phyloP scores from a whole-genome alignment of 2,888 invertebrate species.

The Drosophila pseudotalamancana region DNA sequence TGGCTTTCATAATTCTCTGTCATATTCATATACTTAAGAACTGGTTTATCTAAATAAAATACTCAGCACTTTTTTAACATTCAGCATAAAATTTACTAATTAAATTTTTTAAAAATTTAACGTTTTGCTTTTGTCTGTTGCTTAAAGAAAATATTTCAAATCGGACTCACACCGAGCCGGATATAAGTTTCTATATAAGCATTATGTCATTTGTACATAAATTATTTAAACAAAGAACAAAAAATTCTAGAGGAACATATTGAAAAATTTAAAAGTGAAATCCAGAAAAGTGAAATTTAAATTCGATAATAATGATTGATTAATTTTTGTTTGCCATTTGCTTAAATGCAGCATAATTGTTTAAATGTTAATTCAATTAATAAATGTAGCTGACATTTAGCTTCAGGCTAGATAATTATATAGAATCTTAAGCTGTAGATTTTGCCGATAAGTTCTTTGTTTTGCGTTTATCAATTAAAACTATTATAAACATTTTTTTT shows the following conservation, averaged over 20 bases:
- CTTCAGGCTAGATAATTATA: slow-evolving; percentile 53
- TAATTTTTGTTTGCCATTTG: too few species aligned
- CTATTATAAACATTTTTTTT: not conserved
- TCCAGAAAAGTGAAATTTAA: slow-evolving; percentile 62
- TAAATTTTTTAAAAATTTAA: slow-evolving; percentile 15
- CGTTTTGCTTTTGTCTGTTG: slow-evolving; percentile 32
- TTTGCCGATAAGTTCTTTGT: slow-evolving; percentile 29
- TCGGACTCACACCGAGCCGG: slow-evolving; percentile 54
- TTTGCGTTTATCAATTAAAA: slow-evolving; percentile 8
- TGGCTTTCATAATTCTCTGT: slow-evolving; percentile 10
- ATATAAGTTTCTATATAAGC: slow-evolving; percentile 39
- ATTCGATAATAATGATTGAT: slow-evolving; percentile 67
- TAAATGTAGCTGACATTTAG: slow-evolving; percentile 27
- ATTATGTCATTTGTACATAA: slow-evolving; percentile 58
- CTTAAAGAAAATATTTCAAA: slow-evolving; percentile 42
- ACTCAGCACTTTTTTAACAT: slow-evolving; percentile 61
- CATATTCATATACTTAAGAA: slow-evolving; percentile 36
- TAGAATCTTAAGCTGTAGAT: not conserved
- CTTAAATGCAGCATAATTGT: slow-evolving; percentile 69
- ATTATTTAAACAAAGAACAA: not conserved
- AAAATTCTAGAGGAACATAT: not conserved
- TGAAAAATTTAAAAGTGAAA: slow-evolving; percentile 66
- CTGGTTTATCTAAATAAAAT: slow-evolving; percentile 61
- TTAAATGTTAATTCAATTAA: slow-evolving; percentile 65
- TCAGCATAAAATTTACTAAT: slow-evolving; percentile 64